Evolutionary conservation across 2,888 invertebrate species (phyloP).

Genomic region (Invenusta paracnida): DNA sequence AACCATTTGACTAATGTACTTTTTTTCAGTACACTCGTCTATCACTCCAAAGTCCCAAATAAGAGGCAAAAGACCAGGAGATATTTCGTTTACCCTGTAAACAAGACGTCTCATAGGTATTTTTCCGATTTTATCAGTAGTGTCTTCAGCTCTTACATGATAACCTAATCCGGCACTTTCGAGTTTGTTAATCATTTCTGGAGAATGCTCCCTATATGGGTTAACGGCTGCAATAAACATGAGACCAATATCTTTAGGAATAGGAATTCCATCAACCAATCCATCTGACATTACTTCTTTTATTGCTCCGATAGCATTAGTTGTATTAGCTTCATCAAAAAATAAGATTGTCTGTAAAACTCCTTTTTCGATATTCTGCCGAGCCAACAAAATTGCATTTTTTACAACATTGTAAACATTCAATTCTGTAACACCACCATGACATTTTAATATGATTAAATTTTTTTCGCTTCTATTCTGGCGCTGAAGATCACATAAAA

Average conservation of each 20-base stretch:
- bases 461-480: constrained; percentile 45
- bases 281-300: constrained; percentile 58
- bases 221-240: constrained; percentile 58
- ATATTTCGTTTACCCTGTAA: constrained; percentile 56
- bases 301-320: constrained; percentile 55
- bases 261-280: constrained; percentile 50
- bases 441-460: constrained; percentile 46
- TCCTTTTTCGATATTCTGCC: constrained; percentile 46
- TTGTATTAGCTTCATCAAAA: constrained; percentile 53
- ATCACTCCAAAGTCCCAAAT: constrained; percentile 59
- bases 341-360: constrained; percentile 26
- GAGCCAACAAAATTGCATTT: constrained; percentile 50
- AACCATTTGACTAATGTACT: constrained; percentile 56
- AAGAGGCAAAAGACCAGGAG: constrained; percentile 54
- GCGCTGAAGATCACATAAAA: constrained; percentile 53
- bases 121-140: constrained; percentile 49
- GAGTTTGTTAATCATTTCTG: constrained; percentile 52
- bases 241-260: constrained; percentile 49
- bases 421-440: constrained; percentile 53
- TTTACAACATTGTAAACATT: constrained; percentile 52
- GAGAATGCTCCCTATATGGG: constrained; percentile 54
- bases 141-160: constrained; percentile 53
- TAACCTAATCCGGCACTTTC: constrained; percentile 57
- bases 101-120: constrained; percentile 56
- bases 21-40: constrained; percentile 50